Evolutionary conservation across 2,888 invertebrate genomes (phyloP).

Genomic region (Zaprionus bogoriensis): DNA sequence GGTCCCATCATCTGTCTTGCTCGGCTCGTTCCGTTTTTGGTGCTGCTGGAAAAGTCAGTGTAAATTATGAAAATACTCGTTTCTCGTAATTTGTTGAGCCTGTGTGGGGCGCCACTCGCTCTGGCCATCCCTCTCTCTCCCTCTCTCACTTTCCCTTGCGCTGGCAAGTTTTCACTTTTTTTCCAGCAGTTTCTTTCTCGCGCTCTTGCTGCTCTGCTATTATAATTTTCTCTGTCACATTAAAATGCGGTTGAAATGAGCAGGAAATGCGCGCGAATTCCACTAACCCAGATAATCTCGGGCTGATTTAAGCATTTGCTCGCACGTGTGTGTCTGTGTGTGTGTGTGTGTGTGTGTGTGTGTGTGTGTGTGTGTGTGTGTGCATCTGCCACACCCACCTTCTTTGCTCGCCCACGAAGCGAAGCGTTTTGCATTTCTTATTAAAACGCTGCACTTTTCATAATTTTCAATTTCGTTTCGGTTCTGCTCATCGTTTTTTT

Average conservation of each 20-base stretch:
- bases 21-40: slow-evolving; percentile 33
- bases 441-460: slow-evolving; percentile 52
- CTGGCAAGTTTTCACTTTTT: slow-evolving; percentile 48
- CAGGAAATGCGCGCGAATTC: slow-evolving; percentile 77
- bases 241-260: slow-evolving; percentile 68
- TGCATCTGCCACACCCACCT: not conserved
- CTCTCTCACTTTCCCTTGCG: slow-evolving; percentile 4
- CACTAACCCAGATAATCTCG: slow-evolving; percentile 71
- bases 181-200: slow-evolving; percentile 26
- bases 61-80: slow-evolving; percentile 69
- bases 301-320: slow-evolving; percentile 63
- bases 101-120: slow-evolving; percentile 13
- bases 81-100: slow-evolving; percentile 57
- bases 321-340: slow-evolving; percentile 9
- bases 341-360: not conserved
- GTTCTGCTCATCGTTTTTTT: slow-evolving; percentile 12
- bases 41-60: slow-evolving; percentile 58
- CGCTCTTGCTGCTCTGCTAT: slow-evolving; percentile 38
- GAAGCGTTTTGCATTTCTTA: slow-evolving; percentile 6
- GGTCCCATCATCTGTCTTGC: slow-evolving; percentile 9
- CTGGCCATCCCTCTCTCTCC: not conserved
- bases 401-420: slow-evolving; percentile 1
- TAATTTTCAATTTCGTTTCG: slow-evolving; percentile 59
- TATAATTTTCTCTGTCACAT: slow-evolving; percentile 68
- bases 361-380: not conserved